These are phyloP conservation scores for Daboia siamensis DNA, from an alignment of 2,113 vertebrate genomes.

Conservation along the genomic window DNA sequence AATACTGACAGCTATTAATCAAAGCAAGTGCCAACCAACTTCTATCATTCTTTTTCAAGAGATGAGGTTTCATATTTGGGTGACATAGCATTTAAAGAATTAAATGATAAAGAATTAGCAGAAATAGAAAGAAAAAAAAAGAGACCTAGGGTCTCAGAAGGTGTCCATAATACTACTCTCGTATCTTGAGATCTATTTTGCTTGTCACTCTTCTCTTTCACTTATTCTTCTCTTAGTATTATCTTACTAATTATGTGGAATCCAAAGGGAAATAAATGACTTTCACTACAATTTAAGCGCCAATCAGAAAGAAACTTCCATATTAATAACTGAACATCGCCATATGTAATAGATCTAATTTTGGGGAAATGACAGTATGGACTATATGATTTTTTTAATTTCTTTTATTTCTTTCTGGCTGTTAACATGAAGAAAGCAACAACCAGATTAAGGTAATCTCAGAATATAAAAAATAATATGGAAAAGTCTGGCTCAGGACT, in stretches of 20 bases:
- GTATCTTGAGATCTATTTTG: not conserved
- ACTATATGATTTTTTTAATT: not conserved
- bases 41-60: slow-evolving; percentile 6
- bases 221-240: slow-evolving; percentile 34
- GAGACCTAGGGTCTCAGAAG: accelerated
- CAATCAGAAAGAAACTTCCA: slow-evolving; percentile 54
- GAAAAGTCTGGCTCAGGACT: slow-evolving; percentile 22
- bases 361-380: not conserved
- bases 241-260: slow-evolving; percentile 50
- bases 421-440: slow-evolving; percentile 25
- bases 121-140: slow-evolving; percentile 9
- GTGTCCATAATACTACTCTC: slow-evolving; percentile 12
- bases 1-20: slow-evolving; percentile 36
- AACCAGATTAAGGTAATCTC: not conserved
- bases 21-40: slow-evolving; percentile 30
- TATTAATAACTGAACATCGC: slow-evolving; percentile 62
- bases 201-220: slow-evolving; percentile 26
- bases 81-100: not conserved
- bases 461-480: slow-evolving; percentile 9
- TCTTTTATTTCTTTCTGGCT: not conserved
- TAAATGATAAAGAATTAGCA: not conserved
- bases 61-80: slow-evolving; percentile 30
- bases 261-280: slow-evolving; percentile 51
- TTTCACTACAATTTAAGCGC: slow-evolving; percentile 66
- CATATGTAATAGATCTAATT: slow-evolving; percentile 11